These are phyloP conservation scores for Podiceps cristatus DNA, from an alignment of 2,113 vertebrate genomes.

Conservation along the genomic window DNA sequence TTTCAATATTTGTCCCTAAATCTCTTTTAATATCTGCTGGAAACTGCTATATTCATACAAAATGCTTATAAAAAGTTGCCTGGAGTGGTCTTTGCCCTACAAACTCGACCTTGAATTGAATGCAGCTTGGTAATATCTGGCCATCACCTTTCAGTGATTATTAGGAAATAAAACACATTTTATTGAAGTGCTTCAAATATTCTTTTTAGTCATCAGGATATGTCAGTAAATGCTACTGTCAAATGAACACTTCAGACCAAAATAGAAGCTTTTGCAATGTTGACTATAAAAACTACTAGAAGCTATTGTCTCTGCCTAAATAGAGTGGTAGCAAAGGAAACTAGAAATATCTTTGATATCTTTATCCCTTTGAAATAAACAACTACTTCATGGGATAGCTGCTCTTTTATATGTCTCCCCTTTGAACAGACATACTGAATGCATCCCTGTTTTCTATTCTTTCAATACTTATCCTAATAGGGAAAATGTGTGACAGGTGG, in stretches of 20 bases:
- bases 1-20: not conserved
- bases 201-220: not conserved
- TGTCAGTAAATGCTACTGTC: not conserved
- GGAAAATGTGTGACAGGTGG: not conserved
- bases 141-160: not conserved
- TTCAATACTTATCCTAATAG: not conserved
- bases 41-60: not conserved
- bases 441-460: not conserved
- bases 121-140: not conserved
- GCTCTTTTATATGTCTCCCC: not conserved
- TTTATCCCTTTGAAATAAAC: not conserved
- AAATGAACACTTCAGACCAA: not conserved
- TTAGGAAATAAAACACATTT: not conserved
- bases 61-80: not conserved
- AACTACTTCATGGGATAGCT: not conserved
- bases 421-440: not conserved
- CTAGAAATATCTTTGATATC: not conserved
- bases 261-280: not conserved
- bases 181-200: not conserved
- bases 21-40: not conserved
- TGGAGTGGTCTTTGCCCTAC: not conserved
- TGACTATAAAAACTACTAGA: not conserved
- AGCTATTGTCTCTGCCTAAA: not conserved
- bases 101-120: not conserved
- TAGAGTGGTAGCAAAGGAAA: not conserved